Evolutionary conservation across 1,140 invertebrate species (phyloP).

Genomic region (Globodera rostochiensis): DNA sequence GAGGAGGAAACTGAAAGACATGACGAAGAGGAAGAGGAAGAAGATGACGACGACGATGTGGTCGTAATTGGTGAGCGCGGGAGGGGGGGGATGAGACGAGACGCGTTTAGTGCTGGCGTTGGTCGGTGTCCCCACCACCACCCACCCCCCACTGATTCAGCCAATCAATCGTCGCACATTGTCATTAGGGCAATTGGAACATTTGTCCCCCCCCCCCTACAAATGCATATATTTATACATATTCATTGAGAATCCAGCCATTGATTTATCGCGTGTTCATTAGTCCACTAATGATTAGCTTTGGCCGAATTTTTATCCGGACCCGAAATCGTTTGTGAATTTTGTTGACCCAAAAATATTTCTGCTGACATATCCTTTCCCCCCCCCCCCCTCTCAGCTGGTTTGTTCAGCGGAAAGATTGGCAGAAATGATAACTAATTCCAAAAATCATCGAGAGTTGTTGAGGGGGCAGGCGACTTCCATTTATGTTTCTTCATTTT

Average conservation of each 20-base stretch:
- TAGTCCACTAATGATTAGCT: too few species aligned
- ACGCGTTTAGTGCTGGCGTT: not conserved
- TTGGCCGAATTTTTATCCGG: too few species aligned
- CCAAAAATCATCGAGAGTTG: too few species aligned
- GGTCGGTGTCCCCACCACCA: not conserved
- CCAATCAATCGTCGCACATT: not conserved
- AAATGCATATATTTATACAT: not conserved
- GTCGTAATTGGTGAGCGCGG: not conserved
- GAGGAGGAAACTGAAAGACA: not conserved
- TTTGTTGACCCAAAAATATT: too few species aligned
- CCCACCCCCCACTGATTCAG: not conserved
- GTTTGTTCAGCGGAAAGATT: too few species aligned
- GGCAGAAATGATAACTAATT: too few species aligned
- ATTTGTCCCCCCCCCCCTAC: not conserved
- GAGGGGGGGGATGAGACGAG: not conserved
- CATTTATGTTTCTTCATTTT: too few species aligned
- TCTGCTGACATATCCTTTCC: too few species aligned
- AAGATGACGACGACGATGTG: not conserved
- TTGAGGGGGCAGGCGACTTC: too few species aligned
- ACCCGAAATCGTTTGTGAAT: too few species aligned
- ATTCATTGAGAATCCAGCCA: not conserved
- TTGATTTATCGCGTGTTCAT: not conserved
- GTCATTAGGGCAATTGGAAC: not conserved
- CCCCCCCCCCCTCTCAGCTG: too few species aligned
- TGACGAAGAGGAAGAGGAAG: not conserved